Evolutionary conservation across 2,113 vertebrate species (phyloP), one percentile per base, ranked within the genome.

Genomic region (Aspiorhynchus laticeps): DNA sequence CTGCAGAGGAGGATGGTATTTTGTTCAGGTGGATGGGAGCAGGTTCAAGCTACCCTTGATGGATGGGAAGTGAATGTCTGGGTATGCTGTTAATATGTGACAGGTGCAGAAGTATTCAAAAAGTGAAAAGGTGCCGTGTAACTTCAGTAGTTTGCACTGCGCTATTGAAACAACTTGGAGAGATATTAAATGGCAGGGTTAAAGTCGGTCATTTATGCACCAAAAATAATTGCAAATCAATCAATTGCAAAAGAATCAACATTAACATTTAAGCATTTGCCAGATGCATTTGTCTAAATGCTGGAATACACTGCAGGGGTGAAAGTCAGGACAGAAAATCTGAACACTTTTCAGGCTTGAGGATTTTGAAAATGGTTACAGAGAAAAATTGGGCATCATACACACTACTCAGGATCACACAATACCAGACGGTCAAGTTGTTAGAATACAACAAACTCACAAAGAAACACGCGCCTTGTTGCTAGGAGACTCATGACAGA

Each of bases 21-120:
- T 90, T 92, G 88, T 90, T 89, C 88, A 46, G 89, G 88, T 7
- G 31, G 86, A 90, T 88, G 85, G 59, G 48, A 86, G 83, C 75
- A 81, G 43, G 77, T 86, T 91, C 82, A 85, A 84, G 84, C 83
- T 88, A 86, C 83, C 85, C 90, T 91, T 28, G 73, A 80, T 80
- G 53, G 78, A 24, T 63, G 21, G 53, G 79, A 80, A 28, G 59
- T 28, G 38, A 46, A 81, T 83, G 26, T 71, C 80, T 51, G 26
- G 76, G 14, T 78, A 19, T 21, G 76, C 33, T 78, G 46, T 51
- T 51, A 65, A 43, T 46, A 15, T 67, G 80, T 33, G 2, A 15
- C 63, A 33, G 28, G 26, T 51, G 41, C 63, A 71, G 36, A 61
- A 61, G 28, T 31, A 26, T 48, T 83, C 26, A 51, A 71, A 67